Base-by-base conservation (phyloP, 1,140 invertebrate genomes). In the Andricus grossulariae region DNA sequence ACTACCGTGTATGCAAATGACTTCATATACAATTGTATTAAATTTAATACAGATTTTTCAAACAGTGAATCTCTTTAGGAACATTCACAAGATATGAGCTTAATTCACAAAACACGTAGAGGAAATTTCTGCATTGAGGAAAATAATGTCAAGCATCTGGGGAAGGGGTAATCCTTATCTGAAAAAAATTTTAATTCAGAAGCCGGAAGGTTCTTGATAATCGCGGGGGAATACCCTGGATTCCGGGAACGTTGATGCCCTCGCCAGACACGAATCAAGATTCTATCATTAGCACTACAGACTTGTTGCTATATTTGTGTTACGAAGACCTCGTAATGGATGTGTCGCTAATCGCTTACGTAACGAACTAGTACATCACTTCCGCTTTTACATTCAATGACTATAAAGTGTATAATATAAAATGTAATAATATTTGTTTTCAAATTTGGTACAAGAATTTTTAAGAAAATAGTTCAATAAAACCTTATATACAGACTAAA, bases 301-400 rank as follows among this genome's bases (percentile, higher is more conserved):
- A 66, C 60, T 66, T 66, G 60, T 66, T 55, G 54, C 54, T 18
- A 66, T 66, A 66, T 66, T 66, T 66, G 21, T 16, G 57, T 15
- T 66, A 39, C 32, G 60, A 66, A 66, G 60, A 32, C 60, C 60
- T 66, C 60, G 60, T 66, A 66, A 66, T 66, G 60, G 25, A 66
- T 66, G 60, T 66, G 32, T 66, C 60, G 25, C n/a, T 66, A 66
- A 66, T 66, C 60, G 60, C 60, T 66, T 66, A 66, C n/a, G 60
- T 66, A 66, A 66, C 60, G 1, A 16, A 39, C 60, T 39, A 66
- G 39, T 66, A 32, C n/a, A 66, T 66, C 60, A 39, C 45, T 66
- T 66, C 60, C 60, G 32, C 32, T 66, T 66, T 66, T 39, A 66
- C 21, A 66, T 6, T 66, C 60, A 45, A 66, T 66, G 32, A 39